Base-by-base conservation (phyloP, 2,888 invertebrate species). In the Hirtodrosophila duncani region DNA sequence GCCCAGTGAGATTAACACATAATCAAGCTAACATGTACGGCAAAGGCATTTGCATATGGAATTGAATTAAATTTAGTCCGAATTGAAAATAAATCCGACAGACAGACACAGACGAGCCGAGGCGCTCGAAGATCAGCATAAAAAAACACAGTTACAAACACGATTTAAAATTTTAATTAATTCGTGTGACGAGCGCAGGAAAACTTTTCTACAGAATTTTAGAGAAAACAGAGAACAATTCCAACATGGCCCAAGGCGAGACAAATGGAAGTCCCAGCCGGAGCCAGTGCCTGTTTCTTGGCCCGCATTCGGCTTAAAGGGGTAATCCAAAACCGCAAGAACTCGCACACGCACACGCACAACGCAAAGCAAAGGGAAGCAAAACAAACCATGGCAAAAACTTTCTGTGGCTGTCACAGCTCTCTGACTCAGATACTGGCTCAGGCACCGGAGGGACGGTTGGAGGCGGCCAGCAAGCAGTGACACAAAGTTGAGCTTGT, bases 21-120 rank as follows among this genome's bases (percentile, higher is more conserved):
- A 82, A 78, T 82, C 63, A 82, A 82, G 81, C 78, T 63, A 82
- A 78, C 77, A 78, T 69, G 64, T 38, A 43, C 49, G 60, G 48
- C 61, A 78, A 43, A 46, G 60, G 48, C 61, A 78, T 80, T 78
- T 80, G 67, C 82, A 82, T 78, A 72, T 57, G 53, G 48, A 64
- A 72, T 77, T 67, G 64, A 82, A 80, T 82, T 72, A 42, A 80
- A 80, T 69, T 67, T 63, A 77, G 80, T 50, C 61, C 51, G 43
- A 67, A 52, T 37, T 42, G 57, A 56, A 77, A 55, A 31, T 45
- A n/a, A 45, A 41, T n/a, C n/a, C n/a, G 30, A 18, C 31, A 9
- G 41, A 20, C 39, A 46, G 24, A 13, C 30, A 24, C 18, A 20
- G 29, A n/a, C 14, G 24, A 31, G 50, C 27, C 55, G 27, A 38